These are phyloP conservation scores for Quadroppia sp. DNA, from an alignment of 2,888 invertebrate genomes.

Conservation along the genomic window DNA sequence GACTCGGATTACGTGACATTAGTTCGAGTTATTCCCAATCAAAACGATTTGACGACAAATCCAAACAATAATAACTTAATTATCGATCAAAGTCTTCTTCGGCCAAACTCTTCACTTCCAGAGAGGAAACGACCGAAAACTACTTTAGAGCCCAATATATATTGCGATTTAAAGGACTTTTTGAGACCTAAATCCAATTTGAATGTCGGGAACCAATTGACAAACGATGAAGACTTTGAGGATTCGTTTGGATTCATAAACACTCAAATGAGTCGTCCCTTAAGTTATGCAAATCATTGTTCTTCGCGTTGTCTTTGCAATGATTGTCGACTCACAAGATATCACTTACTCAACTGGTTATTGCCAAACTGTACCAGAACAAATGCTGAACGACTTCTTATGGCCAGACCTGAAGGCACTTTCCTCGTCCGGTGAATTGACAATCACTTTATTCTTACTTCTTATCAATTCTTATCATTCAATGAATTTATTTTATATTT, in stretches of 20 bases:
- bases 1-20: slow-evolving; percentile 2
- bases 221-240: background rate
- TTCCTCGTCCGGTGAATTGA: no score
- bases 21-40: slow-evolving; percentile 15
- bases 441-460: no score
- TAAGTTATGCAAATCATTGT: slow-evolving; percentile 18
- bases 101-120: no score
- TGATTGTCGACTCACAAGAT: slow-evolving; percentile 29
- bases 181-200: background rate
- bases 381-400: slow-evolving; percentile 33
- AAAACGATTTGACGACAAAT: slow-evolving; percentile 1
- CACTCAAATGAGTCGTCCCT: no score
- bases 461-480: no score
- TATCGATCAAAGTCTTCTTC: no score
- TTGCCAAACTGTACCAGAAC: slow-evolving; percentile 39
- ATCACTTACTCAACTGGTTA: slow-evolving; percentile 37
- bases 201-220: background rate
- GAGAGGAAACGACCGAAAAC: slow-evolving; percentile 1
- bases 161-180: background rate
- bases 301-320: slow-evolving; percentile 25
- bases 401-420: slow-evolving; percentile 37
- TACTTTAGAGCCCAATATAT: slow-evolving; percentile 13
- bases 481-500: no score
- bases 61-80: no score
- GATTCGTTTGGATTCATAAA: no score